Evolutionary conservation across 2,113 vertebrate genomes (phyloP), one percentile per base, ranked within the genome.

Genomic region (Atherinomorus stipes): DNA sequence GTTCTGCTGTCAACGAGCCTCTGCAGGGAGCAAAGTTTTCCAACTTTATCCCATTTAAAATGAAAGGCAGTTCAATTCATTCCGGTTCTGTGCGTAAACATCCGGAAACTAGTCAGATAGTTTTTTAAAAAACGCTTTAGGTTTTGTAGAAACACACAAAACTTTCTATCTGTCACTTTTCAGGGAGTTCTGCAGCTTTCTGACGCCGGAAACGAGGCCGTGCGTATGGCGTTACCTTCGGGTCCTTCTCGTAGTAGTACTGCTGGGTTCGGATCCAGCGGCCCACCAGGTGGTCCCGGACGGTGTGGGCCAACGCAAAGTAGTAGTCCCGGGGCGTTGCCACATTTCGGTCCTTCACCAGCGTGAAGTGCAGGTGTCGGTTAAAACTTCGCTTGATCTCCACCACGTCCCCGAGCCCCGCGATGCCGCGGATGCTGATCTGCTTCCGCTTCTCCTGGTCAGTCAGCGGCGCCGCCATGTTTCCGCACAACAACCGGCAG

Each of bases 221-320:
- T 26, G 16, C 42, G n/a, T n/a, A n/a, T n/a, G n/a, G n/a, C n/a
- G 22, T 89, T 93, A 97, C 96, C 93, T 97, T 96, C 15, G 96
- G 96, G 87, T 98, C 96, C 54, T 94, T 96, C 85, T 97, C 96
- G 15, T 98, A 97, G 90, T 97, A 97, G 68, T 98, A 91, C 90
- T 97, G 96, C 91, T 97, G 96, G 0, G 96, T 98, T 79, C 96
- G 93, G 90, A 98, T 96, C 96, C 96, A 97, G 71, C 96, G 93
- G 40, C 96, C 96, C 89, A 97, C 96, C 53, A 97, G 91, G 86
- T 96, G 94, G 88, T 97, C 96, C 0, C 96, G 94, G 11, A 97
- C 96, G 0, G 96, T 96, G 93, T 96, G 95, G 21, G 96, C 96
- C 82, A 97, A 88, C 0, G 96, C 96, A 28, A 95, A 96, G 92